Evolutionary conservation across 2,888 invertebrate species (phyloP).

Genomic region (Lathronympha strigana): DNA sequence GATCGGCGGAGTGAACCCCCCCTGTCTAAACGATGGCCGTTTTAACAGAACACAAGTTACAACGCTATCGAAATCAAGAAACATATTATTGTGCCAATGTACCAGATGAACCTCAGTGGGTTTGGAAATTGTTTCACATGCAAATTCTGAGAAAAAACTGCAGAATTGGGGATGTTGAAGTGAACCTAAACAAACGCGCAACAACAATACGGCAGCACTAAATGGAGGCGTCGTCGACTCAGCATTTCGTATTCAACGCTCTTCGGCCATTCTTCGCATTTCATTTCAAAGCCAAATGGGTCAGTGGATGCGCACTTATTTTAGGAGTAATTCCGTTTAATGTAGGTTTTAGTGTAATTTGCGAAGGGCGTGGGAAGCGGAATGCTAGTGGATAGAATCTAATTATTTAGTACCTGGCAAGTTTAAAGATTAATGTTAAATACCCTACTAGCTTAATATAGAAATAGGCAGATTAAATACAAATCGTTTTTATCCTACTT

Average conservation of each 20-base stretch:
- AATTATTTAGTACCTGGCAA: background rate
- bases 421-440: background rate
- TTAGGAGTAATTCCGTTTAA: slow-evolving; percentile 53
- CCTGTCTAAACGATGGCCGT: too few relatives aligned
- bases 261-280: slow-evolving; percentile 69
- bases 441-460: background rate
- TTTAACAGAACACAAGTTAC: too few relatives aligned
- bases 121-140: background rate
- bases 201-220: slow-evolving; percentile 41
- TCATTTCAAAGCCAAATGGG: slow-evolving; percentile 77
- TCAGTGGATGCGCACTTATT: slow-evolving; percentile 66
- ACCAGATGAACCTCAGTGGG: too few relatives aligned
- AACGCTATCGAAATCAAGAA: slow-evolving; percentile 2
- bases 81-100: too few relatives aligned
- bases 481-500: background rate
- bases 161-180: slow-evolving; percentile 11
- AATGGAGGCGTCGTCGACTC: slow-evolving; percentile 66
- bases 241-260: slow-evolving; percentile 69
- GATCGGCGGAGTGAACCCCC: too few relatives aligned
- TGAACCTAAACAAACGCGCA: slow-evolving; percentile 28
- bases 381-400: slow-evolving; percentile 4
- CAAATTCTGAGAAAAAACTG: slow-evolving; percentile 4
- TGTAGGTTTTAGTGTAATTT: slow-evolving; percentile 28
- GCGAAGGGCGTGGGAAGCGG: background rate
- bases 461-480: background rate